A percentile compares a stretch with the other conserved stretches of the same genome.
These are phyloP conservation scores for Otolemur crassicaudatus DNA, from an alignment of 2,797 vertebrate genomes.

Conservation along the genomic window DNA sequence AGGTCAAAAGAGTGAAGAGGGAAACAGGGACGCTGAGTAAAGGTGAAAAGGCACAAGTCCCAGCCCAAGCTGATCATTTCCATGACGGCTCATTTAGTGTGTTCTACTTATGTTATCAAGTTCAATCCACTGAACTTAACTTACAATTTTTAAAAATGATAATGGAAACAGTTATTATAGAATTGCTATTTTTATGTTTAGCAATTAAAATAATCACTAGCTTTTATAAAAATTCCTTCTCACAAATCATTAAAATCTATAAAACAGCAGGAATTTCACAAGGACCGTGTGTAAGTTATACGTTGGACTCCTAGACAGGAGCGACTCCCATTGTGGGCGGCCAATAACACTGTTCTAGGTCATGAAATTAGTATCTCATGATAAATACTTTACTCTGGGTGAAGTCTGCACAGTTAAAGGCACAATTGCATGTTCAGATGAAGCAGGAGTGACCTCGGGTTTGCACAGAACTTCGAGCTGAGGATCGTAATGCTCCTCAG, in stretches of 20 bases:
- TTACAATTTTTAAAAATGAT: not conserved
- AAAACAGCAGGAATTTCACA: not conserved
- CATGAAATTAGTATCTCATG: not conserved
- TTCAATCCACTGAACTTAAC: fast-evolving
- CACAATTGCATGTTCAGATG: not conserved
- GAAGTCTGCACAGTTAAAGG: not conserved
- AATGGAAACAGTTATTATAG: not conserved
- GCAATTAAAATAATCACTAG: not conserved
- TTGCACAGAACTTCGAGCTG: fast-evolving
- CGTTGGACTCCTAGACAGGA: fast-evolving
- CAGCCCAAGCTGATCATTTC: fast-evolving
- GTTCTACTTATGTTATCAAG: not conserved
- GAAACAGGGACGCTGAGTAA: fast-evolving
- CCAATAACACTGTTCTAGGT: not conserved
- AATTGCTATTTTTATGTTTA: not conserved
- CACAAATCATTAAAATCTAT: fast-evolving
- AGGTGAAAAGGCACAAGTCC: not conserved
- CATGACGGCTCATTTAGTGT: fast-evolving
- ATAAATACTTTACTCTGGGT: constrained; percentile 1
- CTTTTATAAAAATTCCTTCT: not conserved
- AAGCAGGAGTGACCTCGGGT: not conserved
- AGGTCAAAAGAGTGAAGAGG: not conserved
- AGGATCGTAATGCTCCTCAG: constrained; percentile 45
- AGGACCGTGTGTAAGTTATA: not conserved
- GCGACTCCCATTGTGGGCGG: fast-evolving